Evolutionary conservation across 64 coral and sea anemone species (phyloP), one percentile per base, ranked within the genome.

Genomic region (Montipora cactus): DNA sequence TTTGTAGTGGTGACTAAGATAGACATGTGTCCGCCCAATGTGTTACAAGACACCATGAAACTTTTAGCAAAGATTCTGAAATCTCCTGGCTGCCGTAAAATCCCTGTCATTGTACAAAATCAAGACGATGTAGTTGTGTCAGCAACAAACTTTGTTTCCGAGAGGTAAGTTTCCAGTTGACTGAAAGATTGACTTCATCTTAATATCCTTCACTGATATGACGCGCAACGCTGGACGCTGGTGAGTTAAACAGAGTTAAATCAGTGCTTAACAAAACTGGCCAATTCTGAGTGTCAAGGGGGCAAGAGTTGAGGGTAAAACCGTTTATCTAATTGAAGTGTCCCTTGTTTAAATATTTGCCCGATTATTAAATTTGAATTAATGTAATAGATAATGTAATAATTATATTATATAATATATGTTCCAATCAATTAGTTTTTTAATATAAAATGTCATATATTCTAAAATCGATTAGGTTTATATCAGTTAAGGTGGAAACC

Each of bases 21-120:
- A 50, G 98, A 99, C 90, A 99, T 99, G 98, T 99, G 98, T 53
- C 98, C 98, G 16, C 95, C 95, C 14, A 99, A 99, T 96, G 98
- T 99, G 44, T 87, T 99, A 10, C 98, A 99, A 92, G 95, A 99
- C 46, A 99, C 98, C 23, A 94, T 99, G 89, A 99, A 96, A 74
- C 89, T 99, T 7, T 87, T 99, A 1, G 49, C 93, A 45, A 96
- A 92, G 77, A 96, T 99, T 80, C 98, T 99, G 49, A 99, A 99
- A 79, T 99, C 98, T 59, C 92, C 98, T 52, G 98, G 98, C 13
- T 99, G 98, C 59, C 95, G 98, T 76, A 99, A 99, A 62, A 99
- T 99, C 67, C 98, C 98, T 28, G 95, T 99, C 9, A 75, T 96
- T 90, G 95, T 99, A 3, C 98, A 99, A 77, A 99, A 99, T 64